Conservation (phyloP, 2,888 invertebrate species). For the Uropetala carovei region DNA sequence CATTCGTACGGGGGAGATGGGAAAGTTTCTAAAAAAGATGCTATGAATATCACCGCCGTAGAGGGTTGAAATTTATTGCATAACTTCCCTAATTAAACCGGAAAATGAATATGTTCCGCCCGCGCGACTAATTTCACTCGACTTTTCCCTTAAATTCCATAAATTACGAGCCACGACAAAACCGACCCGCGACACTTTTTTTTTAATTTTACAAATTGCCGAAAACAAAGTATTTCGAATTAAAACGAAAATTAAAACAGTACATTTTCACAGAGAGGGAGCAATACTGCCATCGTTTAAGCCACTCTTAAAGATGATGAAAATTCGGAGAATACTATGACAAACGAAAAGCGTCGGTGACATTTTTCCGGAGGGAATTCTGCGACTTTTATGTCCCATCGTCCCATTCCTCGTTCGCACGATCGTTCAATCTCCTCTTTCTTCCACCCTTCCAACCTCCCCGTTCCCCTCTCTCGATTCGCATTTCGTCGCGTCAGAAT, state of each 20-base stretch:
- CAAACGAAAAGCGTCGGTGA: neutral
- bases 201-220: neutral
- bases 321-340: neutral
- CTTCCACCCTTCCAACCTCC: neutral
- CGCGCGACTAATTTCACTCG: neutral
- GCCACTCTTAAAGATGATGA: neutral
- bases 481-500: neutral
- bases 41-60: neutral
- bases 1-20: neutral
- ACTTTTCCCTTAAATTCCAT: neutral
- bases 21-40: neutral
- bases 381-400: too few species aligned
- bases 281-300: too few species aligned
- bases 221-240: neutral
- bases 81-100: conserved; percentile 24
- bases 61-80: conserved; percentile 2
- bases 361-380: neutral
- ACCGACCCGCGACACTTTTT: neutral
- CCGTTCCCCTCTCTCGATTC: conserved; percentile 9
- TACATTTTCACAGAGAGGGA: too few species aligned
- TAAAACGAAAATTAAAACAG: neutral
- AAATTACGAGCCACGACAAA: neutral
- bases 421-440: neutral
- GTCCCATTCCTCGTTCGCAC: neutral
- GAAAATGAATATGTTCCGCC: neutral